Base-by-base conservation (phyloP, 2,113 vertebrate genomes). In the Syngnathus typhle region DNA sequence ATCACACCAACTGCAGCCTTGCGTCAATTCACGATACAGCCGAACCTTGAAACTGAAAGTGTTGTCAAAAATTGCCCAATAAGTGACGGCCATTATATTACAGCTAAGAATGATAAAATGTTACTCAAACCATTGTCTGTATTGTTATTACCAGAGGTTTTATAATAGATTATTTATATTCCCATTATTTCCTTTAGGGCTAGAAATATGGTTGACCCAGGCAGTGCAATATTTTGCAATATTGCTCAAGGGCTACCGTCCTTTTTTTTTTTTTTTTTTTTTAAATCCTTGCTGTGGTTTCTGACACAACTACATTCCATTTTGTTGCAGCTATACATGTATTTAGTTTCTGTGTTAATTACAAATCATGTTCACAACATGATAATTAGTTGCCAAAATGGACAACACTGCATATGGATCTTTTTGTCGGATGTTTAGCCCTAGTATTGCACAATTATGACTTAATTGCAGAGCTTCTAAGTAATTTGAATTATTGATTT, bases 1-100 rank as follows among this genome's bases (percentile, higher is more conserved):
- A 81, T 75, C 60, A 71, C 74, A 56, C 60, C 5, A 39, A 10
- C n/a, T n/a, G n/a, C n/a, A n/a, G n/a, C n/a, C 37, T 60, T 37
- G 13, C 19, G 37, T 37, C 18, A 39, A 39, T n/a, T 18, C 59
- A 54, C 52, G 13, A 60, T 39, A 39, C 59, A 41, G 19, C 15
- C 19, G 32, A 61, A 43, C n/a, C 27, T 61, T 41, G 41, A 15
- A 38, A 11, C 10, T 60, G 18, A n/a, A n/a, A n/a, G n/a, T 23
- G 23, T 23, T 23, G 23, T 23, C 23, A 23, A 23, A 39, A 38
- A 21, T 18, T 60, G 7, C 49, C 18, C 2, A 55, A 49, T 32
- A 27, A 27, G 27, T 27, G 27, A 32, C 27, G 27, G 27, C 27
- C 27, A 32, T 32, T 32, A 32, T 32, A 32, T 32, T 32, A 32